phyloP scores from a whole-genome alignment of 2,888 invertebrate genomes.

The Apamea sordens region DNA sequence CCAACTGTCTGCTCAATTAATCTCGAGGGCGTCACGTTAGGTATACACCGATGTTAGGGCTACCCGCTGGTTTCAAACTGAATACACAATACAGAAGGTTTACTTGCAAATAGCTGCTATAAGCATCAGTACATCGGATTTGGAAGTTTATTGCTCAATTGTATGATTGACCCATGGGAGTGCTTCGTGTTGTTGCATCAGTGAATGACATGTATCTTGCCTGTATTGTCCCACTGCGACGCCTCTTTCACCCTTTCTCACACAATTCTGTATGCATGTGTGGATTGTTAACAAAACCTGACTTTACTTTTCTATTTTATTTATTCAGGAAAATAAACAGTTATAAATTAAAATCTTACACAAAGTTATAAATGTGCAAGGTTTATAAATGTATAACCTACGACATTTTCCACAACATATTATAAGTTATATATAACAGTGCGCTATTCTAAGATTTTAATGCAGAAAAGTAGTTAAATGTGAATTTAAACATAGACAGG shows the following conservation, averaged over 20 bases:
- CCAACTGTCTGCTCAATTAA: slow-evolving; percentile 32
- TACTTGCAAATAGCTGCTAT: neutral
- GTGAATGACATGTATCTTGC: neutral
- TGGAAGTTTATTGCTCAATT: neutral
- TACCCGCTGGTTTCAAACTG: neutral
- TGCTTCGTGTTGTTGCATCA: neutral
- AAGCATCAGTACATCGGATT: neutral
- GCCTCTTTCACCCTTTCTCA: neutral
- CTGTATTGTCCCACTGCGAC: neutral
- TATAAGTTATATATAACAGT: too few relatives aligned
- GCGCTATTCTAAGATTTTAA: too few relatives aligned
- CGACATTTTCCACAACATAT: too few relatives aligned
- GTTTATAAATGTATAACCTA: too few relatives aligned
- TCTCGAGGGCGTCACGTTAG: slow-evolving; percentile 21
- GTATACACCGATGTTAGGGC: slow-evolving; percentile 5
- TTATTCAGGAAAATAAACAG: too few relatives aligned
- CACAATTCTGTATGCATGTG: neutral
- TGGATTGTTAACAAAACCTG: neutral
- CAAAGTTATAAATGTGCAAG: too few relatives aligned
- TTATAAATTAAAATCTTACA: too few relatives aligned
- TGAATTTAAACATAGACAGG: too few relatives aligned
- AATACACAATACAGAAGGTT: slow-evolving; percentile 19
- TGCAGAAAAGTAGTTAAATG: too few relatives aligned
- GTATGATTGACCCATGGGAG: neutral
- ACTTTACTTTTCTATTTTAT: too few relatives aligned